phyloP scores from a whole-genome alignment of 2,113 vertebrate genomes.

The Triplophysa siluroides region DNA sequence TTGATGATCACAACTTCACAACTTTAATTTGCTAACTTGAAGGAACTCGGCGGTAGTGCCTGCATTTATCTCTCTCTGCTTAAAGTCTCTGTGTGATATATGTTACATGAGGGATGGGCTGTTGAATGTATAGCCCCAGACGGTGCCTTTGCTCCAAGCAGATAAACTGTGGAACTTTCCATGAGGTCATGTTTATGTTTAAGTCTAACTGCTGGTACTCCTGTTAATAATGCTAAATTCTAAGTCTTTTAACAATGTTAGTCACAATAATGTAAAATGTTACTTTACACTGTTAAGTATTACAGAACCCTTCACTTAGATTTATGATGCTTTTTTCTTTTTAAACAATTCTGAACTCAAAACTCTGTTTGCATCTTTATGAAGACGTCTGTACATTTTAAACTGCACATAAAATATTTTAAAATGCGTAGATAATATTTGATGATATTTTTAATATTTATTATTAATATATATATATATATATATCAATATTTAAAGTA shows the following conservation, averaged over 20 bases:
- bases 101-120: not conserved
- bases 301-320: not conserved
- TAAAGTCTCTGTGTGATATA: not conserved
- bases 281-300: not conserved
- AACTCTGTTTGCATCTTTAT: constrained; percentile 4
- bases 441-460: too few relatives aligned
- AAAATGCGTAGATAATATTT: too few relatives aligned
- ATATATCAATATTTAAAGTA: too few relatives aligned
- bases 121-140: not conserved
- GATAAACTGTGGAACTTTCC: not conserved
- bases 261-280: not conserved
- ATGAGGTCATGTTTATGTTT: constrained; percentile 4
- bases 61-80: not conserved
- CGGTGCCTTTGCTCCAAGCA: not conserved
- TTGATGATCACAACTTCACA: not conserved
- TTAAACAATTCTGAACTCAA: not conserved
- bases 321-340: not conserved
- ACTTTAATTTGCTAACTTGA: not conserved
- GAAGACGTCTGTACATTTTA: not conserved
- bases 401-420: not conserved
- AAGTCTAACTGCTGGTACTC: not conserved
- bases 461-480: too few relatives aligned
- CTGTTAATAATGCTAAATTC: not conserved
- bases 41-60: not conserved
- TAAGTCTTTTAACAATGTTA: not conserved